Conservation (phyloP, 2,797 vertebrate genomes). For the Takifugu rubripes region DNA sequence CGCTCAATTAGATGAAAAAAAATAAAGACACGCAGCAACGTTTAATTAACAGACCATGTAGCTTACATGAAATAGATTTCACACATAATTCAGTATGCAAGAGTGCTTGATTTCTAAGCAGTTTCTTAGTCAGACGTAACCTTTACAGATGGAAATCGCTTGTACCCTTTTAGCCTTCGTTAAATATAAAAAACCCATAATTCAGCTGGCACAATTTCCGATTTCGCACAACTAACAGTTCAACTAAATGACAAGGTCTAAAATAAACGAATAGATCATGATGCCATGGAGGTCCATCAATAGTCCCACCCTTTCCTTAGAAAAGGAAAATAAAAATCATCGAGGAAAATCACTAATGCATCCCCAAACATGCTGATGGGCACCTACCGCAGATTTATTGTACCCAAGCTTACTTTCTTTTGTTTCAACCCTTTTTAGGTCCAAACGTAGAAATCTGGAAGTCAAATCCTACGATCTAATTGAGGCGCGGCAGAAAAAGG, state of each 20-base stretch:
- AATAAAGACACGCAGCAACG: conserved; percentile 54
- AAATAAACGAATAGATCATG: conserved; percentile 45
- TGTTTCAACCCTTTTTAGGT: conserved; percentile 32
- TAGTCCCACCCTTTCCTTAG: conserved; percentile 59
- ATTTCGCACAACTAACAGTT: neutral
- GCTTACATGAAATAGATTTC: conserved; percentile 73
- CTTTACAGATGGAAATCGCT: conserved; percentile 52
- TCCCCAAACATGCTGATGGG: conserved; percentile 25
- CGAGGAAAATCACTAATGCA: conserved; percentile 55
- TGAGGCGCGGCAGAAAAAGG: neutral
- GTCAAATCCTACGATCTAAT: conserved; percentile 44
- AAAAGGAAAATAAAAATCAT: conserved; percentile 47
- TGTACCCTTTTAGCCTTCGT: conserved; percentile 65
- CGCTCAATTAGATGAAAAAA: conserved; percentile 63
- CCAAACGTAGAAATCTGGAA: conserved; percentile 47
- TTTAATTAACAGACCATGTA: conserved; percentile 75
- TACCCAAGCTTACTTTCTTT: conserved; percentile 24
- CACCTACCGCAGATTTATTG: neutral
- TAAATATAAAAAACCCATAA: conserved; percentile 57
- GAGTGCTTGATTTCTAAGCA: conserved; percentile 57
- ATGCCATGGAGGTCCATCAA: conserved; percentile 36
- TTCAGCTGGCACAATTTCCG: conserved; percentile 9
- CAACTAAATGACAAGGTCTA: conserved; percentile 27
- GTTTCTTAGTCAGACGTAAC: conserved; percentile 38
- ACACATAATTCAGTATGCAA: conserved; percentile 71